Evolutionary conservation across 2,888 invertebrate species (phyloP), one percentile per base, ranked within the genome.

Genomic region (Protodeltote pygarga): DNA sequence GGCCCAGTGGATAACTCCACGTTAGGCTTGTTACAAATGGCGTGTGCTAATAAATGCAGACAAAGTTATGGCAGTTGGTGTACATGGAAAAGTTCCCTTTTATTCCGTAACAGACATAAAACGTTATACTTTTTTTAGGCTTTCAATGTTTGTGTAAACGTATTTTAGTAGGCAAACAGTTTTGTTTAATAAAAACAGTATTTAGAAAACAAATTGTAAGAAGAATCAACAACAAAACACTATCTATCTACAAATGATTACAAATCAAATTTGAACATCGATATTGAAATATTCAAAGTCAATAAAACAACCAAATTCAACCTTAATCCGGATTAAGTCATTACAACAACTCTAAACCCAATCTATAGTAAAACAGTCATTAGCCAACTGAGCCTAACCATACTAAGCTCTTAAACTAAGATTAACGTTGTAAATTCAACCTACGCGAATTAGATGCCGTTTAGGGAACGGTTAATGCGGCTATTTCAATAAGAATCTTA

Each of bases 381-480:
- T 48, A 57, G 2, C 24, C 17, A 14, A 21, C 31, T 10, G 8
- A 39, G 34, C 17, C 27, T 44, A 45, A 52, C 44, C 57, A 60
- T 55, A 46, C 33, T 17, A 19, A 52, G 52, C 40, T 54, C 35
- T 44, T 45, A 50, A 58, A 57, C 53, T 37, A 10, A 55, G 62
- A 71, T 72, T 52, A 53, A 73, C 53, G 68, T 64, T 62, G 67
- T 71, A 58, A 69, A 64, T 51, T 34, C 49, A 41, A 57, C 74
- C 73, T 59, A 79, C 75, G 69, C 71, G 67, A 73, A 75, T 71
- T 65, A 55, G 23, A 41, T 27, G 32, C 46, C 48, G 17, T 28
- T 61, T 39, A 41, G 16, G 51, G n/a, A n/a, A n/a, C n/a, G n/a
- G n/a, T n/a, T n/a, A n/a, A n/a, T n/a, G 51, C 40, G 25, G 52